These are phyloP conservation scores for Cylas formicarius DNA, from an alignment of 1,140 invertebrate genomes.

Conservation along the genomic window DNA sequence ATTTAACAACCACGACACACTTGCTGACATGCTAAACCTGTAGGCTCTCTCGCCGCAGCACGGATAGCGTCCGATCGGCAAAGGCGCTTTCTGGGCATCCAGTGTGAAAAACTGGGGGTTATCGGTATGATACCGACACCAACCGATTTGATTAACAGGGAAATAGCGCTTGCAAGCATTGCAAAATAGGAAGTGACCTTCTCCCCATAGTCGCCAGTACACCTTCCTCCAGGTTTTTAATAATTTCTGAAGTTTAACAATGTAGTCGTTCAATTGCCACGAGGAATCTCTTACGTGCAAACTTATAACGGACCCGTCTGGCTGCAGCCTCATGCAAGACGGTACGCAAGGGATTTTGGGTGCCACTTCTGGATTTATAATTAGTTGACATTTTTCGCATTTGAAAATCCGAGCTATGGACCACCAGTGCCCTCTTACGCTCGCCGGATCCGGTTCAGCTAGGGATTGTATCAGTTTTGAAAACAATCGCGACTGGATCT, in stretches of 20 bases:
- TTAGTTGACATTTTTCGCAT: constrained; percentile 47
- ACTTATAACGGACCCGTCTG: constrained; percentile 59
- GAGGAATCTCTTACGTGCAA: constrained; percentile 62
- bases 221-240: constrained; percentile 81
- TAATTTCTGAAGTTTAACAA: constrained; percentile 65
- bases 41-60: constrained; percentile 80
- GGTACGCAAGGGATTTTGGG: constrained; percentile 60
- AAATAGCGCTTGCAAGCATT: constrained; percentile 67
- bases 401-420: constrained; percentile 64
- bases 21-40: constrained; percentile 35
- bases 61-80: constrained; percentile 64
- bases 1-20: background rate
- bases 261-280: constrained; percentile 80
- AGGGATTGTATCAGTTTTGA: constrained; percentile 73
- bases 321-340: constrained; percentile 61
- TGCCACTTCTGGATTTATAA: constrained; percentile 54
- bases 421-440: constrained; percentile 66
- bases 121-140: constrained; percentile 74
- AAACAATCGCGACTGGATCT: constrained; percentile 74
- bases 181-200: constrained; percentile 75
- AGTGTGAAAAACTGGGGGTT: constrained; percentile 66
- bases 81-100: constrained; percentile 53
- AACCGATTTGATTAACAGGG: constrained; percentile 66
- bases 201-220: constrained; percentile 89
- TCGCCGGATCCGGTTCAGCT: constrained; percentile 61